Evolutionary conservation across 2,888 invertebrate genomes (phyloP).

Genomic region (Hemistola chrysoprasaria): DNA sequence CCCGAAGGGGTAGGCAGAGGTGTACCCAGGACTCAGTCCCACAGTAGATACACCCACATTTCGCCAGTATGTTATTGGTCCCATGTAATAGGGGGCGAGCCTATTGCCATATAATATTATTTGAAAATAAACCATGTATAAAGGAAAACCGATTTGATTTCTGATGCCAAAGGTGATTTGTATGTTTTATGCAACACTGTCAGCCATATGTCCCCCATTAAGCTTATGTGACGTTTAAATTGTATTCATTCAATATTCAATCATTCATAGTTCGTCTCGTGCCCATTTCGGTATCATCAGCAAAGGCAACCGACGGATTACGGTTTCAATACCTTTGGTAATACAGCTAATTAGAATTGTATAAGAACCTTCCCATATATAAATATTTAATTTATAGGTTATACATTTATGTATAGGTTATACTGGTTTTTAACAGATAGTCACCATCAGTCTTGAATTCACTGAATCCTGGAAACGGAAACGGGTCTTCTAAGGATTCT

Average conservation of each 20-base stretch:
- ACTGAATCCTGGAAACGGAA: no score
- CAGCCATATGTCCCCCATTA: conserved; percentile 24
- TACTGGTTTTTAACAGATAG: neutral
- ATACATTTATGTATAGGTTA: conserved; percentile 11
- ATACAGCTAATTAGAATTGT: conserved; percentile 34
- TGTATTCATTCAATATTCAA: neutral
- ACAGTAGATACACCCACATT: no score
- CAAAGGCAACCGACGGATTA: conserved; percentile 23
- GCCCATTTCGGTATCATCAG: conserved; percentile 13
- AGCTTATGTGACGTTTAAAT: conserved; percentile 2
- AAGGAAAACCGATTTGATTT: no score
- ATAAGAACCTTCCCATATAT: conserved; percentile 22
- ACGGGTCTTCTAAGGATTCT: neutral
- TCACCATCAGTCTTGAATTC: no score
- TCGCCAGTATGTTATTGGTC: no score
- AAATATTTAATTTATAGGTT: conserved; percentile 15
- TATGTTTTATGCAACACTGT: conserved; percentile 3
- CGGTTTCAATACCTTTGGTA: conserved; percentile 35
- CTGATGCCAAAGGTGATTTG: no score
- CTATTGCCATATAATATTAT: no score
- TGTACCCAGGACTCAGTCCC: no score
- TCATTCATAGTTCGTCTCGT: conserved; percentile 24
- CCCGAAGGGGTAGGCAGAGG: no score
- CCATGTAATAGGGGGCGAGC: no score
- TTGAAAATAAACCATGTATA: no score